These are phyloP conservation scores for Pseudococcus jackbeardsleyi DNA, from an alignment of 2,888 invertebrate genomes.

Conservation along the genomic window DNA sequence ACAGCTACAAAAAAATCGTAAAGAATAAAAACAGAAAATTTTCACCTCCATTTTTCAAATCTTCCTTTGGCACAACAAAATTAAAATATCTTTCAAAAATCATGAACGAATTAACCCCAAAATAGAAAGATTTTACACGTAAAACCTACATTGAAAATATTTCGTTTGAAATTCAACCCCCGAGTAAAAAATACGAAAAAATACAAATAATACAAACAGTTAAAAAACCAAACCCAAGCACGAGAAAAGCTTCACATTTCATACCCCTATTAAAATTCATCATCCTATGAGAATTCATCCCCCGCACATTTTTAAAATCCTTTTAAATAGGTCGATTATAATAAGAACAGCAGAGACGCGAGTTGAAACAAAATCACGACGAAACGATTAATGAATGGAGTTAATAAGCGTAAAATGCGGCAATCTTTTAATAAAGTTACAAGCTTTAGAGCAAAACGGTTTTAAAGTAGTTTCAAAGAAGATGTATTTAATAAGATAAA, in stretches of 20 bases:
- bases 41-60: too few relatives aligned
- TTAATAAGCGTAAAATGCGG: conserved; percentile 23
- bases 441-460: neutral
- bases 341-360: neutral
- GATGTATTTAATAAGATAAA: conserved; percentile 38
- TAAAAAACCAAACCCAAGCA: neutral
- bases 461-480: conserved; percentile 25
- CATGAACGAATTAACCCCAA: too few relatives aligned
- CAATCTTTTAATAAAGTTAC: conserved; percentile 34
- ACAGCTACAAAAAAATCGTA: too few relatives aligned
- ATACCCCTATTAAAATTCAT: too few relatives aligned
- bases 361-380: neutral
- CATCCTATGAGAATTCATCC: neutral
- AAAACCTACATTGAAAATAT: too few relatives aligned
- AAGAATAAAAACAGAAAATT: too few relatives aligned
- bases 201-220: neutral
- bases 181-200: too few relatives aligned
- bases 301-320: neutral
- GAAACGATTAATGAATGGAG: conserved; percentile 23
- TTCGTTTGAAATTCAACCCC: too few relatives aligned
- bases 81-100: too few relatives aligned
- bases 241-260: neutral
- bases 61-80: too few relatives aligned
- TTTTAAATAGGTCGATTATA: neutral
- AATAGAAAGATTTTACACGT: too few relatives aligned